phyloP scores from a whole-genome alignment of 2,797 vertebrate species.

The Valencia hispanica region DNA sequence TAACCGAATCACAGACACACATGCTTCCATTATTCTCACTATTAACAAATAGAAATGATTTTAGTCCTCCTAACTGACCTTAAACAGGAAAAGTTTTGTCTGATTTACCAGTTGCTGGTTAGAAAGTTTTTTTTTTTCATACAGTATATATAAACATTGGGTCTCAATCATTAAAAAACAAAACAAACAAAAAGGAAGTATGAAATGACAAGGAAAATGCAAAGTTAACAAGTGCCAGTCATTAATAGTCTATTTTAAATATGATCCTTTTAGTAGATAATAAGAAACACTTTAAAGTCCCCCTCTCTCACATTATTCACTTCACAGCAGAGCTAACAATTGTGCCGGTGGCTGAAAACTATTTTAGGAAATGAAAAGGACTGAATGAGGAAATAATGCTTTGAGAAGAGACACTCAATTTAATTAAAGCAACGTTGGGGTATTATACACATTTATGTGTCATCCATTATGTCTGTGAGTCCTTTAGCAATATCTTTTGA shows the following conservation, averaged over 20 bases:
- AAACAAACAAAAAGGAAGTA: slow-evolving; percentile 15
- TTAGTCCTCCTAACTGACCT: not conserved
- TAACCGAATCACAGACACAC: too few relatives aligned
- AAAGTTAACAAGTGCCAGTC: not conserved
- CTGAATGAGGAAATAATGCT: slow-evolving; percentile 27
- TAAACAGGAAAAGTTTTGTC: not conserved
- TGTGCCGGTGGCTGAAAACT: slow-evolving; percentile 35
- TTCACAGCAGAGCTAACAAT: slow-evolving; percentile 29
- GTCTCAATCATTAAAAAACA: not conserved
- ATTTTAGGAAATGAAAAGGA: slow-evolving; percentile 58
- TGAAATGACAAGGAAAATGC: slow-evolving; percentile 14
- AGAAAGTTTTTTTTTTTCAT: not conserved
- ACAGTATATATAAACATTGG: not conserved
- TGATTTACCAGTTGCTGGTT: not conserved
- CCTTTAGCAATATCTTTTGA: not conserved
- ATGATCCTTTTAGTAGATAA: slow-evolving; percentile 18
- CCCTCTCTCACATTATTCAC: slow-evolving; percentile 9
- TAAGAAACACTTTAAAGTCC: slow-evolving; percentile 42
- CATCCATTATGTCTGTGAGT: not conserved
- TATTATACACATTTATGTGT: not conserved
- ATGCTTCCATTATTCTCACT: too few relatives aligned
- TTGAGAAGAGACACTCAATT: slow-evolving; percentile 38
- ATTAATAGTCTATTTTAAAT: slow-evolving; percentile 31
- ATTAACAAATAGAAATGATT: too few relatives aligned
- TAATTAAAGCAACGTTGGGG: slow-evolving; percentile 56